Evolutionary conservation across 2,797 vertebrate genomes (phyloP).

Genomic region (Gymnothorax javanicus): DNA sequence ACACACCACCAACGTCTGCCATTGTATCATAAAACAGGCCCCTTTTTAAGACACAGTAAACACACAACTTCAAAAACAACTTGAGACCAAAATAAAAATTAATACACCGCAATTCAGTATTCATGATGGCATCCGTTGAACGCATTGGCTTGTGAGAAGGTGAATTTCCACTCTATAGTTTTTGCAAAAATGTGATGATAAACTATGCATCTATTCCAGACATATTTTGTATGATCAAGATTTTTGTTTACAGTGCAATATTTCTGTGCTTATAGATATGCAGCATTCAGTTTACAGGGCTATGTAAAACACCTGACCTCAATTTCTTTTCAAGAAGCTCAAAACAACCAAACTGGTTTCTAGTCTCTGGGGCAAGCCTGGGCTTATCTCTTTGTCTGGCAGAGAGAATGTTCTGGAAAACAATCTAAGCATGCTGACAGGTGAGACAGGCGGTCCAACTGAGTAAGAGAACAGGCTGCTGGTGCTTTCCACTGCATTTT

Average conservation of each 20-base stretch:
- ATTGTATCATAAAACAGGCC: background rate
- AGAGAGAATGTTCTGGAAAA: background rate
- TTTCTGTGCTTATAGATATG: background rate
- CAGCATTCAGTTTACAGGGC: background rate
- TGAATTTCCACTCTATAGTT: too few relatives aligned
- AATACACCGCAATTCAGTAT: background rate
- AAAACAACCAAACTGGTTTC: constrained; percentile 25
- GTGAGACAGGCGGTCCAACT: background rate
- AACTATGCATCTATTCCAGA: background rate
- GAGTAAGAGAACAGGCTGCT: background rate
- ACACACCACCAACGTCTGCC: background rate
- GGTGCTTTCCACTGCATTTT: constrained; percentile 20
- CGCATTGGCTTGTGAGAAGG: background rate
- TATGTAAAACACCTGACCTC: constrained; percentile 13
- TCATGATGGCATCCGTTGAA: background rate
- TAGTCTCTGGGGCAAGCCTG: background rate
- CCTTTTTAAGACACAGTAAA: background rate
- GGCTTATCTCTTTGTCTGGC: constrained; percentile 16
- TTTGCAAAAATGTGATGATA: background rate
- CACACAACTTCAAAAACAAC: background rate
- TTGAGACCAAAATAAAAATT: background rate
- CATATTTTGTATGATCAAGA: background rate
- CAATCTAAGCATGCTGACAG: background rate
- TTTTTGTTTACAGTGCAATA: background rate
- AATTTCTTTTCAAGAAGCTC: constrained; percentile 13